phyloP scores from a whole-genome alignment of 2,113 vertebrate genomes.

The Pionites leucogaster region DNA sequence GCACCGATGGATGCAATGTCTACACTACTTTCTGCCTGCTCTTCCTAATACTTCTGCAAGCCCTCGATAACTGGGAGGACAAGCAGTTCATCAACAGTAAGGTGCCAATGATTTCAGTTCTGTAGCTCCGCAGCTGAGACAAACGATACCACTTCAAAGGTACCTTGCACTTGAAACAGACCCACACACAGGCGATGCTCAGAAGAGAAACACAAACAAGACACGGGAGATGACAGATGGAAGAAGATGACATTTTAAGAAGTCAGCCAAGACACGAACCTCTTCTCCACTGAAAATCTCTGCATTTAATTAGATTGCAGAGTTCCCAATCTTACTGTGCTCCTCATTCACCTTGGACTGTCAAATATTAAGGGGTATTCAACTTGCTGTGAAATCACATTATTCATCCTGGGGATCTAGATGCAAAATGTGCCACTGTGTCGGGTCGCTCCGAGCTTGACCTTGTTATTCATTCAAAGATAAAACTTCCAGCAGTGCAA shows the following conservation, averaged over 20 bases:
- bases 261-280: background rate
- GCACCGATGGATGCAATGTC: background rate
- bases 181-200: background rate
- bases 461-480: background rate
- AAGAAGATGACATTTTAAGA: background rate
- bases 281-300: background rate
- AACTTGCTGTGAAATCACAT: background rate
- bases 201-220: background rate
- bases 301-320: background rate
- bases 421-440: background rate
- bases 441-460: background rate
- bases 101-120: background rate
- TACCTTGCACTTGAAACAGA: background rate
- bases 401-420: background rate
- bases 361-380: background rate
- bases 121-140: background rate
- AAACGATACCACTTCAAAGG: background rate
- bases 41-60: background rate
- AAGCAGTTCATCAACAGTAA: background rate
- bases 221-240: rapidly evolving
- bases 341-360: background rate
- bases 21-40: background rate
- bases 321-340: background rate
- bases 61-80: background rate
- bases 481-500: background rate